Evolutionary conservation across 1,140 invertebrate genomes (phyloP), one percentile per base, ranked within the genome.

Genomic region (Mamestra configurata): DNA sequence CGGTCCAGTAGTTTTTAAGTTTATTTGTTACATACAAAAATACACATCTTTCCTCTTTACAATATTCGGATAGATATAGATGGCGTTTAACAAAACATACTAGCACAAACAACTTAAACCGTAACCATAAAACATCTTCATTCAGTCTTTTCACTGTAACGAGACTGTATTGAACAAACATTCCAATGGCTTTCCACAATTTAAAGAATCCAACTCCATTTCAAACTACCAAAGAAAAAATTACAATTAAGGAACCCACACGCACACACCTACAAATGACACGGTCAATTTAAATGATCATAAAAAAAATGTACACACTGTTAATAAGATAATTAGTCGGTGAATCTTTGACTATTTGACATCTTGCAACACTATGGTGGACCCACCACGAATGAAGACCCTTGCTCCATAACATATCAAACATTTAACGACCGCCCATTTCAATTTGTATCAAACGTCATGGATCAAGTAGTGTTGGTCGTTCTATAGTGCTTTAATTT

Each of bases 331-430:
- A 91, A 91, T 91, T 80, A 81, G 88, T 85, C 89, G 89, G 89
- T 89, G 77, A 80, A 83, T 88, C 89, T 91, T 91, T 91, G 88
- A 84, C 87, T 90, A 89, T 91, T 91, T 89, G 86, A 89, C 87
- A 84, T 84, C 72, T 61, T 27, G 76, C 71, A 70, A 51, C 70
- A 79, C 35, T 70, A 18, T 70, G 22, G 15, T 66, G 24, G 68
- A 18, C 43, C 75, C 24, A 79, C 86, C 87, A 87, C 3, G 64
- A 24, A 71, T 22, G 20, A 0, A 55, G 84, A 84, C 37, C 82
- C 61, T 6, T 72, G 35, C 61, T 66, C 61, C 61, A 66, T 35
- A 66, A 66, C 22, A 6, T 4, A 11, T 20, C 35, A 55, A 15
- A 15, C 8, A 5, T 20, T 20, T 37, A 37, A 18, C 1, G 0